phyloP scores from a whole-genome alignment of 2,113 vertebrate genomes.

The Brachypteracias leptosomus region DNA sequence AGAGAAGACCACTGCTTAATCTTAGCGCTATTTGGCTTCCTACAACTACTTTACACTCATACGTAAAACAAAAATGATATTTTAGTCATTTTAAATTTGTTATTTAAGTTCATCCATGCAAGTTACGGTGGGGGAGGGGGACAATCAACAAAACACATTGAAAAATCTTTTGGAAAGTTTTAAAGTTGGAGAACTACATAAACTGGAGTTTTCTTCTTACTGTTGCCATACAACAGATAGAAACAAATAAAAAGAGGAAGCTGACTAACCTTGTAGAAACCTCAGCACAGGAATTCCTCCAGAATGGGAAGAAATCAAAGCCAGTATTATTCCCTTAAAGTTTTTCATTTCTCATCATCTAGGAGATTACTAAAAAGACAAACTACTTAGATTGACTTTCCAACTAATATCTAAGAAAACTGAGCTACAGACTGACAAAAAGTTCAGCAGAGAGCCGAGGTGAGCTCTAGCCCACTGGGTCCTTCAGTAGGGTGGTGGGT shows the following conservation, averaged over 20 bases:
- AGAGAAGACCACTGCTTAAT: not conserved
- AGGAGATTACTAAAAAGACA: not conserved
- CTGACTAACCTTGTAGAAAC: not conserved
- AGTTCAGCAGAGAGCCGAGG: not conserved
- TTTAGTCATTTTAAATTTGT: not conserved
- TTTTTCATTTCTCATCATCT: not conserved
- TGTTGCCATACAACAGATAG: not conserved
- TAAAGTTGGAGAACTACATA: not conserved
- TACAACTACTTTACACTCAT: too few relatives aligned
- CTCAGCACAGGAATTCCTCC: not conserved
- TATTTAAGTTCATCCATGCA: not conserved
- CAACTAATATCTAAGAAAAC: not conserved
- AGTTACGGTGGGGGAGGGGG: not conserved
- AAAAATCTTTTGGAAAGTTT: not conserved
- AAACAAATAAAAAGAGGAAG: not conserved
- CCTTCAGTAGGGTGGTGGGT: not conserved
- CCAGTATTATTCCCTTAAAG: not conserved
- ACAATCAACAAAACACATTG: not conserved
- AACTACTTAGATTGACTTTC: not conserved
- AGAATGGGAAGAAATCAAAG: not conserved
- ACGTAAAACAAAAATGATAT: not conserved
- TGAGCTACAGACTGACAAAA: not conserved
- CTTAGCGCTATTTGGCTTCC: not conserved
- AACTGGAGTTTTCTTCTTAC: not conserved
- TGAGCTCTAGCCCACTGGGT: not conserved